Evolutionary conservation across 2,797 vertebrate species (phyloP).

Genomic region (Corythornis leucogaster): DNA sequence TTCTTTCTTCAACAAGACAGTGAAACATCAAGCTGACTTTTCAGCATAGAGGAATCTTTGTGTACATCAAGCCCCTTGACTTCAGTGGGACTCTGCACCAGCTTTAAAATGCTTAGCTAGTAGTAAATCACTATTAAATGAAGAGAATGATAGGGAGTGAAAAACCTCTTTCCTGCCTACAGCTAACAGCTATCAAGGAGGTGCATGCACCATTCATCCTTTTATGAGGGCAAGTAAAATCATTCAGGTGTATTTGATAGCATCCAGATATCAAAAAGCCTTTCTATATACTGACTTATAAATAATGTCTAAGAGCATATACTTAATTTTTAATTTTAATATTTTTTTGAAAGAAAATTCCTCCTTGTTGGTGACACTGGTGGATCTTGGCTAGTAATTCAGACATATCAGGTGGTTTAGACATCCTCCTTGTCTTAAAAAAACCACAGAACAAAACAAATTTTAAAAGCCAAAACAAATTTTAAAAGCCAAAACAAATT

Average conservation of each 20-base stretch:
- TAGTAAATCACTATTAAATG: constrained; percentile 46
- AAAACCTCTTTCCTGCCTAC: constrained; percentile 26
- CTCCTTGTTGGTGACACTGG: not conserved
- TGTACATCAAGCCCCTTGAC: not conserved
- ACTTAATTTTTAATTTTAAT: not conserved
- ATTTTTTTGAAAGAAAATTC: not conserved
- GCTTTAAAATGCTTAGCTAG: constrained; percentile 6
- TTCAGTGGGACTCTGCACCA: not conserved
- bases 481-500: not conserved
- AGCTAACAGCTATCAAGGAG: constrained; percentile 21
- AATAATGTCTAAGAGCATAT: not conserved
- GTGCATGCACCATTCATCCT: not conserved
- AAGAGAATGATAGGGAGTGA: not conserved
- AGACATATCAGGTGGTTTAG: not conserved
- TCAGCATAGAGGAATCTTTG: not conserved
- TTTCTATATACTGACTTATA: not conserved
- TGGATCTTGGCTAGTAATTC: not conserved
- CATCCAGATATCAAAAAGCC: not conserved
- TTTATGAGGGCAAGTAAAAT: constrained; percentile 39
- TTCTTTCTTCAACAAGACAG: not conserved
- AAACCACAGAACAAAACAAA: not conserved
- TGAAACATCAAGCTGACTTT: not conserved
- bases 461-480: not conserved
- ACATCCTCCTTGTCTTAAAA: not conserved
- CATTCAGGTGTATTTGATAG: constrained; percentile 26